Base-by-base conservation (phyloP, 2,888 invertebrate genomes). In the Acanthosepion esculentum region DNA sequence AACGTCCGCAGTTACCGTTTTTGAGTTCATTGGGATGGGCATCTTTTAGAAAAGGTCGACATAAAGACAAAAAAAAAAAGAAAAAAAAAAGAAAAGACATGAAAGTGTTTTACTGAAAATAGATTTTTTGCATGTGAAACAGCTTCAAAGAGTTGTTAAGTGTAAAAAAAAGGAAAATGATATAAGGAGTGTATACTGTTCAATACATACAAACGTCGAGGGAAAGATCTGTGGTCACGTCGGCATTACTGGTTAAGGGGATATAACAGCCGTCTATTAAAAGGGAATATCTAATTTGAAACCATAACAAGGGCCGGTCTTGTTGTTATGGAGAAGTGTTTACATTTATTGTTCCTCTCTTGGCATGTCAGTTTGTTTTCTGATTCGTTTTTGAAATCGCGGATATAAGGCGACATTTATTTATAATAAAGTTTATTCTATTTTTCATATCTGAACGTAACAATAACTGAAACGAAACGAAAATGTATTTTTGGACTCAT, bases 91-190 rank as follows among this genome's bases (percentile, higher is more conserved):
- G n/a, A n/a, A 78, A n/a, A 78, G 0, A 12, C 78, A 78, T 23
- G 23, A 59, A 59, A 23, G 59, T 0, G 23, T 5, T 78, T 78
- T 15, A 10, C 78, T 78, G 78, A 78, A 78, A 78, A 78, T 78
- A 78, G 78, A 78, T 78, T 78, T 78, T n/a, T 78, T 78, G 78
- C 78, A 78, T 78, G 78, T n/a, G 78, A 78, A 78, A 78, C n/a
- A n/a, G 29, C 78, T 78, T 78, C 78, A 78, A 78, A 78, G 78
- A 12, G 78, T n/a, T 78, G 12, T 78, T 78, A 78, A n/a, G n/a
- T n/a, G 15, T 5, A 78, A 78, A n/a, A 78, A n/a, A 18, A 10
- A 23, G 3, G 26, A 1, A 26, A 78, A 78, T 33, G 5, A 78
- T 78, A 15, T n/a, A n/a, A 15, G 2, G 15, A 6, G n/a, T 78